Percentiles rank a stretch among this genome's conserved stretches.
Conservation (phyloP, 1,140 invertebrate genomes). For the Aricia agestis region DNA sequence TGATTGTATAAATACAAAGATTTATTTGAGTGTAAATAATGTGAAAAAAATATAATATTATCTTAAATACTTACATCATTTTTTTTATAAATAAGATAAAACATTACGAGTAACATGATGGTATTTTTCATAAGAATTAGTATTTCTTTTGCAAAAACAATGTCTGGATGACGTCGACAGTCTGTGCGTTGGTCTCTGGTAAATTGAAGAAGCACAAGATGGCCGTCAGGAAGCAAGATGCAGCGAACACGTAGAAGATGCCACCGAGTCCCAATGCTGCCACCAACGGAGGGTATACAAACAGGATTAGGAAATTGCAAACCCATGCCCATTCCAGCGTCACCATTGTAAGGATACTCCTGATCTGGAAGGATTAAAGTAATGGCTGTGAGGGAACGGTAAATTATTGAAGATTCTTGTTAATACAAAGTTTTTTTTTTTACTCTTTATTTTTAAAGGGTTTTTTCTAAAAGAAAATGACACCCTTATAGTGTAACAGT, state of each 20-base stretch:
- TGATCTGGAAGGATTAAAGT: constrained; percentile 38
- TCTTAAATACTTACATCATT: too few species aligned
- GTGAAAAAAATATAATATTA: neutral
- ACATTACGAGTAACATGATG: too few species aligned
- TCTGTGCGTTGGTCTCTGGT: constrained; percentile 79
- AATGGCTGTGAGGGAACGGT: neutral
- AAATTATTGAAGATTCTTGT: neutral
- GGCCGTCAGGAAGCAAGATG: constrained; percentile 63
- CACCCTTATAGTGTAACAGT: too few species aligned
- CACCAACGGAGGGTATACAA: constrained; percentile 53
- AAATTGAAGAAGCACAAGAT: constrained; percentile 76
- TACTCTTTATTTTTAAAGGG: neutral
- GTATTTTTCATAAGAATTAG: neutral
- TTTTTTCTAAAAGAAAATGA: too few species aligned
- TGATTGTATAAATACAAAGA: too few species aligned
- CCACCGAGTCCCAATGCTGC: constrained; percentile 68
- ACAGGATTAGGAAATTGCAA: constrained; percentile 44
- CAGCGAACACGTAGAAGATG: constrained; percentile 72
- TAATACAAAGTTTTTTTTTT: neutral
- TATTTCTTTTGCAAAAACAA: constrained; percentile 19
- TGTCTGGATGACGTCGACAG: constrained; percentile 33
- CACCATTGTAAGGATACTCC: constrained; percentile 43
- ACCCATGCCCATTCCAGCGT: constrained; percentile 44
- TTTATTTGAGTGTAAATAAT: too few species aligned
- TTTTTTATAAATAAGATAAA: too few species aligned